Evolutionary conservation across 1,140 invertebrate species (phyloP), one percentile per base, ranked within the genome.

Genomic region (Drosophila albomicans): DNA sequence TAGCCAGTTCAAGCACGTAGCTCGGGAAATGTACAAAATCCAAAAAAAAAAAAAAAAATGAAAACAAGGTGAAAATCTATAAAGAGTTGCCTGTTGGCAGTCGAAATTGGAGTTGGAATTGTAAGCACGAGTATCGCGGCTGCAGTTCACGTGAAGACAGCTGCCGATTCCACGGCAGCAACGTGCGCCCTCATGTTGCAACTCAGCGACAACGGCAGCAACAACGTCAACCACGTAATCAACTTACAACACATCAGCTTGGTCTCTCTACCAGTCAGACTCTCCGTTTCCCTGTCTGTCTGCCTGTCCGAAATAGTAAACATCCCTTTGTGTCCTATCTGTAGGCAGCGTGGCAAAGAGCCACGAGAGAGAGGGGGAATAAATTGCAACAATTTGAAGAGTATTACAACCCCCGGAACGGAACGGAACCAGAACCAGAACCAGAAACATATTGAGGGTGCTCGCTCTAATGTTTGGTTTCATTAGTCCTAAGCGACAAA

Each of bases 401-500:
- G 45, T 51, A 13, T 38, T 66, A 43, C 78, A 75, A 73, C 78
- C 74, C 80, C 73, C 56, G 30, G 54, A 13, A 20, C 57, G 30
- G 35, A 20, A 48, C 64, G 49, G 58, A 43, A 75, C 72, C 66
- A 75, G 71, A 69, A 69, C 65, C 65, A 62, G 57, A 52, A 69
- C 56, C 56, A 59, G 71, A 51, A 65, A 61, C 48, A 61, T 54
- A 38, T 63, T 41, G 66, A 78, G 78, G 70, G 65, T 66, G 82
- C 77, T 63, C 63, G 15, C 78, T 77, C 81, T 90, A 90, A 89
- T 89, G 86, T 89, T 89, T 85, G 85, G 85, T 89, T 89, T 89
- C 85, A 89, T 89, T 89, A 89, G 85, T 85, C 86, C 78, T 89
- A 75, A 89, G 86, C 86, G 85, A 89, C 85, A 89, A 89, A 90